phyloP scores from a whole-genome alignment of 2,888 invertebrate species.

The Cyaniris semiargus region DNA sequence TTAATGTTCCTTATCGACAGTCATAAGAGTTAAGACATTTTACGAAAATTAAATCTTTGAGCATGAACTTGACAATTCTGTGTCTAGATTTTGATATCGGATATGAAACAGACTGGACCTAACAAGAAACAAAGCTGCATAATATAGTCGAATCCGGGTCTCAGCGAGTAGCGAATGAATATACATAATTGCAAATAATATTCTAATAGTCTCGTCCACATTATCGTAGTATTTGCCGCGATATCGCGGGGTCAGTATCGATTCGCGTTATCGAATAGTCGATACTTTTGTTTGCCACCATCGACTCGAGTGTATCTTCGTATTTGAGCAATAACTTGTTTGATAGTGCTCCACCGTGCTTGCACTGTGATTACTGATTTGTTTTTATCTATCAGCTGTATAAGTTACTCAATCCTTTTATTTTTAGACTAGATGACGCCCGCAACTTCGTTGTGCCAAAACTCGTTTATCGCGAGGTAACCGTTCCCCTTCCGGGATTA shows the following conservation, averaged over 20 bases:
- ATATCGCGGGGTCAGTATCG: conserved; percentile 69
- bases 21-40: no score
- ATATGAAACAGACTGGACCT: no score
- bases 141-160: neutral
- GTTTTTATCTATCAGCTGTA: conserved; percentile 43
- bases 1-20: no score
- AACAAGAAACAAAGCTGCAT: no score
- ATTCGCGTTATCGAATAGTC: conserved; percentile 74
- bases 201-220: conserved; percentile 49
- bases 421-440: neutral
- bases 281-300: conserved; percentile 74
- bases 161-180: neutral
- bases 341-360: conserved; percentile 70
- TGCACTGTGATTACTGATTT: conserved; percentile 64
- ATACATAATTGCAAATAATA: conserved; percentile 10
- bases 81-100: no score
- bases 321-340: conserved; percentile 77
- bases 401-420: conserved; percentile 32
- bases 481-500: no score
- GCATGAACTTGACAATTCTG: no score
- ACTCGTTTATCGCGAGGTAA: no score
- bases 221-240: conserved; percentile 62
- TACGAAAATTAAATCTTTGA: no score
- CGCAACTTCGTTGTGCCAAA: no score
- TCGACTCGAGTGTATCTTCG: conserved; percentile 73